Conservation (phyloP, 1,140 invertebrate genomes). For the Lepidurus arcticus region DNA sequence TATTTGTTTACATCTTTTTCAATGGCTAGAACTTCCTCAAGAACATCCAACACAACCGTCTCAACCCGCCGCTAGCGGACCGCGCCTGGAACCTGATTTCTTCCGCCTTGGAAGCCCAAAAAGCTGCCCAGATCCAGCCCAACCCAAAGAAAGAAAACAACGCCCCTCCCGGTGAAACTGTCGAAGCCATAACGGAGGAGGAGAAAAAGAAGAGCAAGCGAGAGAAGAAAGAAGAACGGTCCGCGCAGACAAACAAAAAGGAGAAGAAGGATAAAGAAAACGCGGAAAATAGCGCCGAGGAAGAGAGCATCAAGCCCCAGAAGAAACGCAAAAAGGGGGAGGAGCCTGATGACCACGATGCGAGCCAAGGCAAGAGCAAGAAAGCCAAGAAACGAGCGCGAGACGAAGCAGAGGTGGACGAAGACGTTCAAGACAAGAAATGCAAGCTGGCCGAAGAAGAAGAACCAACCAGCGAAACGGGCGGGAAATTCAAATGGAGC, state of each 20-base stretch:
- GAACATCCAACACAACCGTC: conserved; percentile 43
- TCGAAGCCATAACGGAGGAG: conserved; percentile 31
- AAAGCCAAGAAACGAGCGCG: not conserved
- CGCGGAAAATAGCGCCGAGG: conserved; percentile 30
- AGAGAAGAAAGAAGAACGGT: conserved; percentile 27
- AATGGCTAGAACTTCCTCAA: conserved; percentile 46
- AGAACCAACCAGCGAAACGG: not conserved
- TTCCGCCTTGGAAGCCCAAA: conserved; percentile 34
- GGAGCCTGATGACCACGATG: not conserved
- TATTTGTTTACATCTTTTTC: conserved; percentile 25
- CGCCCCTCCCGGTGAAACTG: conserved; percentile 2
- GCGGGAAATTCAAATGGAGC: conserved; percentile 31
- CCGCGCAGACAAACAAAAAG: not conserved
- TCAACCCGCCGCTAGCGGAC: conserved; percentile 39
- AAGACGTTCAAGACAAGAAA: not conserved
- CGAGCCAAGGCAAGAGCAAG: not conserved
- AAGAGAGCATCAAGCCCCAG: conserved; percentile 23
- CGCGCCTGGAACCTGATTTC: conserved; percentile 41
- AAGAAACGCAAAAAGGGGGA: conserved; percentile 25
- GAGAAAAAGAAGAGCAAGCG: conserved; percentile 37
- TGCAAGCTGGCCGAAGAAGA: not conserved
- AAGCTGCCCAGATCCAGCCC: conserved; percentile 30
- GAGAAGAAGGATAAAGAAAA: conserved; percentile 35
- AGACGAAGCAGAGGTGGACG: not conserved
- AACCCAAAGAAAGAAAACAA: conserved; percentile 19